Percentiles rank a stretch among this genome's conserved stretches.
These are phyloP conservation scores for Magallana ariakensis DNA, from an alignment of 1,140 invertebrate species.

Conservation along the genomic window DNA sequence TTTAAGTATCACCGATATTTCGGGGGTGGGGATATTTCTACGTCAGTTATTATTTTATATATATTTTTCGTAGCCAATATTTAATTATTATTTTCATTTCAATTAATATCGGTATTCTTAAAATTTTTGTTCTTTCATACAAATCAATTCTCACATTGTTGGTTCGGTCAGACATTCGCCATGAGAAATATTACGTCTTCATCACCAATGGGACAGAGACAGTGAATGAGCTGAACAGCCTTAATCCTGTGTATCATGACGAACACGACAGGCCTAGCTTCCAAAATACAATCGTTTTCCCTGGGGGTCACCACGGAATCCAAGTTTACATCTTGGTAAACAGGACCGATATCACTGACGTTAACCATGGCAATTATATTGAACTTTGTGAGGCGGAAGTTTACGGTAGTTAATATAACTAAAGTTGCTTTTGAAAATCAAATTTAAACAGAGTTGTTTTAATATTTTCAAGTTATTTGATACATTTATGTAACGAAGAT, in stretches of 20 bases:
- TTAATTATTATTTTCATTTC: too few species aligned
- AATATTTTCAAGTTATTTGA: too few species aligned
- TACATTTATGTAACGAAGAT: too few species aligned
- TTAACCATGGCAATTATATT: background rate
- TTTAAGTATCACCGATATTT: too few species aligned
- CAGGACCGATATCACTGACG: background rate
- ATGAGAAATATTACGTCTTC: background rate
- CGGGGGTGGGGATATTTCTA: too few species aligned
- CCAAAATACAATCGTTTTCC: background rate
- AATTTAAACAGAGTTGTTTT: too few species aligned
- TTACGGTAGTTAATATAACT: background rate
- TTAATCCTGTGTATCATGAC: background rate
- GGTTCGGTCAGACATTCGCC: background rate
- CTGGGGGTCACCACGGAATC: background rate
- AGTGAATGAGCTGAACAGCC: background rate
- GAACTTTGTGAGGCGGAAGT: constrained; percentile 8
- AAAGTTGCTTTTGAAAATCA: too few species aligned
- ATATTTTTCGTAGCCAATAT: too few species aligned
- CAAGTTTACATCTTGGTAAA: background rate
- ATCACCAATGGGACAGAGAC: background rate
- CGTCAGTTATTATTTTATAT: too few species aligned
- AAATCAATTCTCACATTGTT: background rate
- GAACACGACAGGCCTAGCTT: background rate
- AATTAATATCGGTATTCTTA: background rate
- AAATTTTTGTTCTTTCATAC: background rate